Percentiles rank a stretch among this genome's conserved stretches.
Conservation (phyloP, 2,797 vertebrate species). For the Rhabdophis nuchalis region DNA sequence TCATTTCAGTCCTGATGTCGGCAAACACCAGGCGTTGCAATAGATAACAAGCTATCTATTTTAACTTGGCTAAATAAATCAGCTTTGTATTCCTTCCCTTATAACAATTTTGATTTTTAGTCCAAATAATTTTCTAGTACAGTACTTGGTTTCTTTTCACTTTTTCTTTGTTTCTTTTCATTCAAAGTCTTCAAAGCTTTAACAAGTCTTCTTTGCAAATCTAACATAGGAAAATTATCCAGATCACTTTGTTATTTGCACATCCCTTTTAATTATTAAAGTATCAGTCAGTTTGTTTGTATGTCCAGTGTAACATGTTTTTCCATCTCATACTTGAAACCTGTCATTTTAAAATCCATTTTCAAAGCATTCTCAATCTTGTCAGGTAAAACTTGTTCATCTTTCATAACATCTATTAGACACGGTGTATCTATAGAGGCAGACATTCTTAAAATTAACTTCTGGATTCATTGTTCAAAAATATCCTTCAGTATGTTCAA, state of each 20-base stretch:
- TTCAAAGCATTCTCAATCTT: neutral
- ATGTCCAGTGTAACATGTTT: neutral
- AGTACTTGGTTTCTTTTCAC: neutral
- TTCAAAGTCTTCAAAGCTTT: neutral
- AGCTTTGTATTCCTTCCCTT: neutral
- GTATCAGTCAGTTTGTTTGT: neutral
- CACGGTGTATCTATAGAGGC: neutral
- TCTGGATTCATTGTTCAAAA: neutral
- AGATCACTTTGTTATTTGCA: neutral
- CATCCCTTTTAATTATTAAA: neutral
- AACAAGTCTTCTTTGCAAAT: neutral
- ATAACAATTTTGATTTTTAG: neutral
- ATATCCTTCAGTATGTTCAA: neutral
- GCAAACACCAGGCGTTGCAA: neutral
- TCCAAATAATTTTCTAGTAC: neutral
- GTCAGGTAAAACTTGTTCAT: neutral
- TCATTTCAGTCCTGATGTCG: neutral
- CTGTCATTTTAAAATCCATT: neutral
- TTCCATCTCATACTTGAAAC: neutral
- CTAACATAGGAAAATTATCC: neutral
- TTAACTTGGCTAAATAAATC: neutral
- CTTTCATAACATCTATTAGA: neutral
- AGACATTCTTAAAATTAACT: neutral
- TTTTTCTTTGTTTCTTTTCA: neutral
- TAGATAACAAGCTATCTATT: neutral